Conservation (phyloP, 2,113 vertebrate species). For the Spea multiplicata region DNA sequence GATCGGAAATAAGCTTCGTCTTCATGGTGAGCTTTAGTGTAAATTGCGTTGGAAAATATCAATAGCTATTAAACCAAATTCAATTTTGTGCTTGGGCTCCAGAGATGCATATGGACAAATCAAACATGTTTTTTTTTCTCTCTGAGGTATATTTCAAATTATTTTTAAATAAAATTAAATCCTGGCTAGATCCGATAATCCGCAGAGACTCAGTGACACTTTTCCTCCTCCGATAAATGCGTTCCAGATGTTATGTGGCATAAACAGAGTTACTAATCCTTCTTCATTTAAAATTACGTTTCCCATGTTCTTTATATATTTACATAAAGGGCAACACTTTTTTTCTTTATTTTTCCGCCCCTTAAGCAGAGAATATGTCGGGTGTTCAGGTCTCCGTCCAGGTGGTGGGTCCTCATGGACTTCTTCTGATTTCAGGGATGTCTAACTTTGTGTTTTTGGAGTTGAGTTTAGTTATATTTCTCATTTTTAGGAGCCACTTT, state of each 20-base stretch:
- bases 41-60: slow-evolving; percentile 28
- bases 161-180: neutral
- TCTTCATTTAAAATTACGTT: no score
- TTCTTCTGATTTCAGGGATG: no score
- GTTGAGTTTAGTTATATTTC: no score
- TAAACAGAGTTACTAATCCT: no score
- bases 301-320: no score
- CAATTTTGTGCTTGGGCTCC: slow-evolving; percentile 11
- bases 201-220: neutral
- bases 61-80: slow-evolving; percentile 17
- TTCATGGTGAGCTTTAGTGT: slow-evolving; percentile 18
- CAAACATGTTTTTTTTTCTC: neutral
- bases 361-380: no score
- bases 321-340: no score
- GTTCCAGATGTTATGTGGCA: neutral
- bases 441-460: no score
- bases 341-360: no score
- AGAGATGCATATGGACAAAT: neutral
- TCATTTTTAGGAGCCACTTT: no score
- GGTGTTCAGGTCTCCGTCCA: no score
- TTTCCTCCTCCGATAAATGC: neutral
- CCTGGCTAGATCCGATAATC: neutral
- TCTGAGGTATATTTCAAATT: neutral
- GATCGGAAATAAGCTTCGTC: slow-evolving; percentile 2
- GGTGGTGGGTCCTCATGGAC: no score